Base-by-base conservation (phyloP, 2,797 vertebrate species). In the Nannoperca australis region DNA sequence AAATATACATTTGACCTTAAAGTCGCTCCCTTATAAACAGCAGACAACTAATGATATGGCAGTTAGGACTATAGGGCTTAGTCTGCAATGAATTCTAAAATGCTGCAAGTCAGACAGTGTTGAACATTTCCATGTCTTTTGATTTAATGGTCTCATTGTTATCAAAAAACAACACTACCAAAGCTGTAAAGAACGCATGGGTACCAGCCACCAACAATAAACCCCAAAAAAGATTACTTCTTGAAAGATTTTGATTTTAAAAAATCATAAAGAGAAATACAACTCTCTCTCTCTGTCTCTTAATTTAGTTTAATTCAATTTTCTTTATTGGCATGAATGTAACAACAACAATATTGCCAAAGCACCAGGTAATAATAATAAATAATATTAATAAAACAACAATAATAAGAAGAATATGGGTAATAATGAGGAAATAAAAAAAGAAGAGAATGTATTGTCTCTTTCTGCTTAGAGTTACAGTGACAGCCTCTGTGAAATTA, bases 401-500 rank as follows among this genome's bases (percentile, higher is more conserved):
- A n/a, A n/a, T n/a, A n/a, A n/a, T n/a, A n/a, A n/a, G n/a, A n/a
- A n/a, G n/a, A n/a, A n/a, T n/a, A n/a, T n/a, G n/a, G n/a, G n/a
- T n/a, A n/a, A n/a, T n/a, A n/a, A n/a, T n/a, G n/a, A n/a, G n/a
- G n/a, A n/a, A n/a, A n/a, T n/a, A n/a, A n/a, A n/a, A n/a, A n/a
- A n/a, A n/a, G n/a, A n/a, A n/a, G n/a, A n/a, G n/a, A n/a, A n/a
- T n/a, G n/a, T n/a, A n/a, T n/a, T n/a, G n/a, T n/a, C n/a, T 38
- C 1, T 34, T 4, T 55, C 13, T 61, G 14, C 22, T 76, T 84
- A 90, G 88, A 92, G 87, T 93, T 90, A 93, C 91, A 86, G 85
- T 91, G 89, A 93, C 92, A 92, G 88, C 82, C 81, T 85, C 83
- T 79, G 87, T 88, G 90, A 89, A 93, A 94, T 92, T 90, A 95